Evolutionary conservation across 2,888 invertebrate genomes (phyloP).

Genomic region (Prenolepis imparis): DNA sequence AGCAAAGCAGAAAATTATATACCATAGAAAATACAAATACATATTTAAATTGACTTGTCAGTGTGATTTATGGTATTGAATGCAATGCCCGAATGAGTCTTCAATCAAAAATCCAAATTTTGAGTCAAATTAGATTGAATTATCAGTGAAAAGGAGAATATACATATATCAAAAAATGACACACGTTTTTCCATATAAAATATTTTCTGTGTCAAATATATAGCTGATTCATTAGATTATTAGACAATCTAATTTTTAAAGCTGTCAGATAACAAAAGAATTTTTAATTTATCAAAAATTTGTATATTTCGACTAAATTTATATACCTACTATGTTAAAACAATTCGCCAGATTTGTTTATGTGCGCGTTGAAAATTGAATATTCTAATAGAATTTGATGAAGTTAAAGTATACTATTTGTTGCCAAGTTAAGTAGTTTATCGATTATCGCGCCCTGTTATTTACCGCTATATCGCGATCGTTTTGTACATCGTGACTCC

Average conservation of each 20-base stretch:
- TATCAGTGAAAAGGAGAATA: not conserved
- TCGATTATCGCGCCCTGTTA: constrained; percentile 1
- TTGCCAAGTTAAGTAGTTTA: constrained; percentile 10
- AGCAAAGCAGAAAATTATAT: not conserved
- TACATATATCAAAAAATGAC: not conserved
- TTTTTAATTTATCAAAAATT: constrained; percentile 24
- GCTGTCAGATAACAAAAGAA: not conserved
- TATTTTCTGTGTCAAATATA: not conserved
- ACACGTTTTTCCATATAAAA: not conserved
- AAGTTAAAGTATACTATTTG: not conserved
- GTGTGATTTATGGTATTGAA: too few relatives aligned
- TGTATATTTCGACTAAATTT: not conserved
- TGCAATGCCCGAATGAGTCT: not conserved
- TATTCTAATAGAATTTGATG: not conserved
- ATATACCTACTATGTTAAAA: not conserved
- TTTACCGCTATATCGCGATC: constrained; percentile 59
- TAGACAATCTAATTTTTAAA: not conserved
- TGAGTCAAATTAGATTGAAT: not conserved
- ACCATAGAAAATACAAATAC: not conserved
- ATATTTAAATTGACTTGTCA: not conserved
- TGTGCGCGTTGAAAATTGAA: not conserved
- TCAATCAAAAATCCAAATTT: not conserved
- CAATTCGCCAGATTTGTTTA: not conserved
- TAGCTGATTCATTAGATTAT: not conserved
- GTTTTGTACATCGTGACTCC: constrained; percentile 58